Base-by-base conservation (phyloP, 1,140 invertebrate genomes). In the Laupala kohalensis region DNA sequence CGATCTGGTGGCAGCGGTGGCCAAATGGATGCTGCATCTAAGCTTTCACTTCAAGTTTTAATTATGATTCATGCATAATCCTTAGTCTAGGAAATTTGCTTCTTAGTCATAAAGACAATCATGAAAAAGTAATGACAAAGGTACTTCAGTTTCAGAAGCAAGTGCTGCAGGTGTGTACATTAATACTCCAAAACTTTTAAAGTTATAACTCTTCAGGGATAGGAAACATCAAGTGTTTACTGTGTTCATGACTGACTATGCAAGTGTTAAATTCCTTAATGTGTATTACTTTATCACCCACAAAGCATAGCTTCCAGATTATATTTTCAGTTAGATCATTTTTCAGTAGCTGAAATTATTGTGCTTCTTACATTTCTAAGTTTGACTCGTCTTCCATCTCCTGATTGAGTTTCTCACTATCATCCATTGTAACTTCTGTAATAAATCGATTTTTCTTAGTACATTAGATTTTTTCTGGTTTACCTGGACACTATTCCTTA, bases 1-100 rank as follows among this genome's bases (percentile, higher is more conserved):
- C 67, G 67, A 25, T 68, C 67, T 29, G 67, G 67, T 68, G 67
- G 27, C 67, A 68, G 28, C 67, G 67, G 67, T 68, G 29, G 26
- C 27, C 27, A 68, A 25, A 13, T 53, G 37, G 37, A 53, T 9
- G n/a, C n/a, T n/a, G 19, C 37, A 53, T 53, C 37, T 53, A 53
- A 53, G 37, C 37, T 53, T 53, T 53, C 19, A 13, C 37, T 19
- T 53, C 19, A 9, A 53, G 37, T 53, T 53, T 53, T 53, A 53
- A 53, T 53, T 19, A 13, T 19, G 37, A 53, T 13, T 6, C 9
- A 53, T 53, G 37, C 37, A 53, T 53, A 53, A 53, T 53, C 37
- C 9, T 53, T 53, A 53, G 37, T 53, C 37, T 53, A 53, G 37
- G 37, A 53, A 53, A 53, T 19, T 53, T 53, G 37, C 37, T 53